phyloP scores from a whole-genome alignment of 2,113 vertebrate species.

The Amazona vittata region DNA sequence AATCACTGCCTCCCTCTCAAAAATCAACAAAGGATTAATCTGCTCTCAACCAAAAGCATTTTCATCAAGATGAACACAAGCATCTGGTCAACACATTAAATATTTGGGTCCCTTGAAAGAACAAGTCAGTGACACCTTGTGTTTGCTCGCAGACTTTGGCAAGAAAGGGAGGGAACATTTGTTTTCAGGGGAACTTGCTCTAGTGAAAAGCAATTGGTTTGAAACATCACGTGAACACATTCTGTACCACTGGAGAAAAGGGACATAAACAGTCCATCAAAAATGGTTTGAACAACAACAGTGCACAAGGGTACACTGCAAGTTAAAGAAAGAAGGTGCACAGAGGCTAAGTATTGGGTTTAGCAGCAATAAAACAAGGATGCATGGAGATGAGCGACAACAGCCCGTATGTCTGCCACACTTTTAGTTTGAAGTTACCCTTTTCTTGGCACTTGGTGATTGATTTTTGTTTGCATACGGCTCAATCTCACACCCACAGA shows the following conservation, averaged over 20 bases:
- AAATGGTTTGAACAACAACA: not conserved
- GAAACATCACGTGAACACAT: not conserved
- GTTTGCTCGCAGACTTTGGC: not conserved
- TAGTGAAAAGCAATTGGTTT: not conserved
- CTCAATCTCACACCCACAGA: slow-evolving; percentile 36
- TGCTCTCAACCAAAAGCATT: not conserved
- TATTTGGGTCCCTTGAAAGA: slow-evolving; percentile 34
- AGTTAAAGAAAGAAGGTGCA: not conserved
- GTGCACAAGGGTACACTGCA: not conserved
- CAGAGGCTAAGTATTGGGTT: not conserved
- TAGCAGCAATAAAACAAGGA: not conserved
- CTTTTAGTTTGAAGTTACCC: not conserved
- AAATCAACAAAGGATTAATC: slow-evolving; percentile 47
- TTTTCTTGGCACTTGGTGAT: not conserved
- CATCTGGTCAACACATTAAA: slow-evolving; percentile 32
- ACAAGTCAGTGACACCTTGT: not conserved
- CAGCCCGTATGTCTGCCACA: not conserved
- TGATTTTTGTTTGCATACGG: not conserved
- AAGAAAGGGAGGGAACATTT: slow-evolving; percentile 23
- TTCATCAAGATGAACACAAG: not conserved
- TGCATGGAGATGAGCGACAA: not conserved
- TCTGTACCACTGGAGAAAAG: not conserved
- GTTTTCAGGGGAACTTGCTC: not conserved
- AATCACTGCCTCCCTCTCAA: slow-evolving; percentile 24
- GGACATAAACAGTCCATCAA: not conserved